Conservation (phyloP, 1,140 invertebrate species). For the Tetramorium parvispinum region DNA sequence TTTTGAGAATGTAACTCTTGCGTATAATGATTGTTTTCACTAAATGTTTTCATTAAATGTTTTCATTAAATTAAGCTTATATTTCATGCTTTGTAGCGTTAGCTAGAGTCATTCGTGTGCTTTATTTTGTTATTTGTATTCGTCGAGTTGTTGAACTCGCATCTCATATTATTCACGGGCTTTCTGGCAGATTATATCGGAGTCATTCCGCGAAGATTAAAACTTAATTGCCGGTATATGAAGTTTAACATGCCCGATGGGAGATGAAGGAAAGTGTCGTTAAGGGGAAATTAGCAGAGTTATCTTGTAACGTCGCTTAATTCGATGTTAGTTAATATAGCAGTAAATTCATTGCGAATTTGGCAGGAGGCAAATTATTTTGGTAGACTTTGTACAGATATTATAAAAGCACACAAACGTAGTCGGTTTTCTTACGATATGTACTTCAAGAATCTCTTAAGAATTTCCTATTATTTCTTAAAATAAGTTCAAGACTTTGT, state of each 20-base stretch:
- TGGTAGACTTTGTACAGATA: neutral
- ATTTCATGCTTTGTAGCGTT: neutral
- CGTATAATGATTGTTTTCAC: neutral
- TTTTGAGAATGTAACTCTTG: neutral
- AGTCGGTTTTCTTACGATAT: neutral
- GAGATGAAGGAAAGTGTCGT: conserved; percentile 45
- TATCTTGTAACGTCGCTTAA: conserved; percentile 48
- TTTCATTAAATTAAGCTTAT: neutral
- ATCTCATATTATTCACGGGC: neutral
- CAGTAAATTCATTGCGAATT: conserved; percentile 38
- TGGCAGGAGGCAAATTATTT: conserved; percentile 1
- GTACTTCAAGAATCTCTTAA: neutral
- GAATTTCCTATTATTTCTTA: neutral
- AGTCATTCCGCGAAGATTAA: conserved; percentile 44
- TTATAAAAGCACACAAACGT: neutral
- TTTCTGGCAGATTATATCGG: conserved; percentile 42
- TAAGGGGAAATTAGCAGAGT: conserved; percentile 35
- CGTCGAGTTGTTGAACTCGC: neutral
- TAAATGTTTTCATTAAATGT: conserved; percentile 22
- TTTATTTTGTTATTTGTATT: conserved; percentile 27
- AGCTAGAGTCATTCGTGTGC: neutral
- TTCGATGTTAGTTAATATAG: neutral
- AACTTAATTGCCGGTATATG: conserved; percentile 46
- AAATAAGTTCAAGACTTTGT: neutral
- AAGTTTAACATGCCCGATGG: conserved; percentile 49